Conservation (phyloP, 1,140 invertebrate species). For the Potamilus streckersoni region DNA sequence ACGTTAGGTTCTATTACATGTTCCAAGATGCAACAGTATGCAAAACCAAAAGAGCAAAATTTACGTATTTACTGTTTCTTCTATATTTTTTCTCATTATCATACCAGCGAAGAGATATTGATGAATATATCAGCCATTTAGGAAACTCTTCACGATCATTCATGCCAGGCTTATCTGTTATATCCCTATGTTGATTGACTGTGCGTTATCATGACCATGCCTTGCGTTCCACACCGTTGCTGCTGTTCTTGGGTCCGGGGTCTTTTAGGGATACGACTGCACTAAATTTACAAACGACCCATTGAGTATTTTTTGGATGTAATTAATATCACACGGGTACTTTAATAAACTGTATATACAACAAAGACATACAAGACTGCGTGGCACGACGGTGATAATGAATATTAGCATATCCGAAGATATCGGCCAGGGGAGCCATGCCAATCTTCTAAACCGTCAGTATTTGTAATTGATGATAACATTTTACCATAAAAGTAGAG, state of each 20-base stretch:
- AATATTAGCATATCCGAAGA: conserved; percentile 3
- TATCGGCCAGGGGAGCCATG: neutral
- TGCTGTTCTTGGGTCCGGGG: neutral
- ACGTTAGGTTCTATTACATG: conserved; percentile 35
- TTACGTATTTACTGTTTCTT: conserved; percentile 31
- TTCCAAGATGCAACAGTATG: conserved; percentile 34
- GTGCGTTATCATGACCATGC: conserved; percentile 20
- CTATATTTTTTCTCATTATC: conserved; percentile 34
- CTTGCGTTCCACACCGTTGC: conserved; percentile 17
- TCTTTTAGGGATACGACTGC: neutral
- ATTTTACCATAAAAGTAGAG: neutral
- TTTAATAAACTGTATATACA: conserved; percentile 5
- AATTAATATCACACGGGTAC: conserved; percentile 8
- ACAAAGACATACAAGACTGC: conserved; percentile 24
- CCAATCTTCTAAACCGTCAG: neutral
- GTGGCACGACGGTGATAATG: neutral
- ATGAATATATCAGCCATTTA: conserved; percentile 40
- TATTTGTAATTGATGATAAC: neutral
- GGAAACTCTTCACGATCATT: conserved; percentile 21
- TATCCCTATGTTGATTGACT: conserved; percentile 4
- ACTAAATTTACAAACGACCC: conserved; percentile 5
- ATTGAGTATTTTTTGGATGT: conserved; percentile 7
- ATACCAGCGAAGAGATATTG: conserved; percentile 43
- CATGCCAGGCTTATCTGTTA: conserved; percentile 16
- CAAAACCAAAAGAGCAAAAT: conserved; percentile 30